Evolutionary conservation across 2,888 invertebrate species (phyloP).

Genomic region (Drosophila neutralis): DNA sequence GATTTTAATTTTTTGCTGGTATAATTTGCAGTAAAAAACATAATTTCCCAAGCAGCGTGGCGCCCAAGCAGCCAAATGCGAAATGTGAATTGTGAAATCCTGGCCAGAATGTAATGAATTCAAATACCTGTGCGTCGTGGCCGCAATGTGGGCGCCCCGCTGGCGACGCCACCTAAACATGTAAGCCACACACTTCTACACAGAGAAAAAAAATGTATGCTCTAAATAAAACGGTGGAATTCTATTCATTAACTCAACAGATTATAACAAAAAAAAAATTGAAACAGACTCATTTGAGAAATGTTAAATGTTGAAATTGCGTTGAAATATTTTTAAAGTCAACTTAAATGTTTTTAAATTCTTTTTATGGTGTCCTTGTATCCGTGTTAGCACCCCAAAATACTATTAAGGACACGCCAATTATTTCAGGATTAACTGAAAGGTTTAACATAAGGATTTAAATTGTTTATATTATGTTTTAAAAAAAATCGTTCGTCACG

Average conservation of each 20-base stretch:
- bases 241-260: not conserved
- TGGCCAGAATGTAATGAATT: slow-evolving; percentile 72
- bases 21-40: slow-evolving; percentile 66
- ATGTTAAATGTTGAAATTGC: not conserved
- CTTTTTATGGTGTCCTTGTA: not conserved
- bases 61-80: slow-evolving; percentile 57
- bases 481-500: not conserved
- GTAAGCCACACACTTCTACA: slow-evolving; percentile 27
- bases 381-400: not conserved
- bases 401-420: not conserved
- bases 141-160: slow-evolving; percentile 46
- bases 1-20: slow-evolving; percentile 74
- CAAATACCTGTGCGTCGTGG: slow-evolving; percentile 66
- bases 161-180: slow-evolving; percentile 44
- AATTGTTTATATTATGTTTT: not conserved
- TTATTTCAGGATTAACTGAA: not conserved
- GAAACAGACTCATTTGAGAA: not conserved
- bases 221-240: too few relatives aligned
- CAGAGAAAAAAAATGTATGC: not conserved
- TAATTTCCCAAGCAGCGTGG: slow-evolving; percentile 49
- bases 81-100: slow-evolving; percentile 45
- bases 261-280: not conserved
- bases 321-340: too few relatives aligned
- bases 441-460: not conserved
- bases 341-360: not conserved